Evolutionary conservation across 2,888 invertebrate genomes (phyloP), one percentile per base, ranked within the genome.

Genomic region (Liodrosophila aerea): DNA sequence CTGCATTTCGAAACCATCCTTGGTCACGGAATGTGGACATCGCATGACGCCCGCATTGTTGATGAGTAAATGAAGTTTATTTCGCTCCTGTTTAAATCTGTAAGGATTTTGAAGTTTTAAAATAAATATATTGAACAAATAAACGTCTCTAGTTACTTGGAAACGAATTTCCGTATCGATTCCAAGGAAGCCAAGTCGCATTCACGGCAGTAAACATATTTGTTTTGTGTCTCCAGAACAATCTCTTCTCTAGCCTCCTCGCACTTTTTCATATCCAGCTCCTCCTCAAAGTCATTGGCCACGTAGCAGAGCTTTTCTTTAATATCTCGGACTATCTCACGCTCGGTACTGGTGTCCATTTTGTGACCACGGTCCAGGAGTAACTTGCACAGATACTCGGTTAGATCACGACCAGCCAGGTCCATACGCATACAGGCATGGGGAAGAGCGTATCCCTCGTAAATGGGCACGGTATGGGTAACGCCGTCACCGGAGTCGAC

Each of bases 251-350:
- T 92, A 34, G 92, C 90, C 91, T 85, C 89, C 92, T 95, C 95
- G 89, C 96, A 96, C 89, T 92, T 93, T 41, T 91, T 88, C 91
- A 95, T 92, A 90, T 96, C 92, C 47, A 73, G 60, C 3, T 71
- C 62, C 41, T 80, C 78, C 33, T 80, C 82, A 4, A 80, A 64
- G 13, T 76, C 72, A 1, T 74, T n/a, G n/a, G n/a, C n/a, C n/a
- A 67, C 66, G 13, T 82, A 93, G n/a, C n/a, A n/a, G n/a, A n/a
- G n/a, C 87, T 94, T 94, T 89, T 96, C 96, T 80, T 89, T 90
- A 0, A 94, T 93, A 67, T 93, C 92, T 58, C 94, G 76, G 29
- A 96, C 94, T 63, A 96, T 94, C 73, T 94, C 93, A n/a, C n/a
- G n/a, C n/a, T n/a, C n/a, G n/a, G n/a, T n/a, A n/a, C n/a, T n/a